phyloP scores from a whole-genome alignment of 2,113 vertebrate genomes.

The Pelecanus crispus region DNA sequence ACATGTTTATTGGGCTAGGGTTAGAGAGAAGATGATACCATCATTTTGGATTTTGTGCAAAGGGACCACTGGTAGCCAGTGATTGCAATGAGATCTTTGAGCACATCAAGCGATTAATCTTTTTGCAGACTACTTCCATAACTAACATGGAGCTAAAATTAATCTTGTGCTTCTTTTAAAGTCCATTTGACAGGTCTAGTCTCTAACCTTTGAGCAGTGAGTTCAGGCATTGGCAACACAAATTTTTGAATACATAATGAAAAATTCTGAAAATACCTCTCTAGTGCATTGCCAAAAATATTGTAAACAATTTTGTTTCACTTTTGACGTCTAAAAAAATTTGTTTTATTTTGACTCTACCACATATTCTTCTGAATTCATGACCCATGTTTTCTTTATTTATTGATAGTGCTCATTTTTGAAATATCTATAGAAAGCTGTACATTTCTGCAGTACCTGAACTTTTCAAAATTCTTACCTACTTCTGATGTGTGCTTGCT shows the following conservation, averaged over 20 bases:
- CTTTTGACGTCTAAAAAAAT: background rate
- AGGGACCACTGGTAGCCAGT: background rate
- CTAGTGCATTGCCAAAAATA: background rate
- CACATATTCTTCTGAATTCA: background rate
- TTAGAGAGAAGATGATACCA: background rate
- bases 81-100: background rate
- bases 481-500: background rate
- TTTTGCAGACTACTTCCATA: background rate
- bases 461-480: background rate
- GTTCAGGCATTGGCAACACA: background rate
- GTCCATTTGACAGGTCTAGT: background rate
- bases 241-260: background rate
- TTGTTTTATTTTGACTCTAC: background rate
- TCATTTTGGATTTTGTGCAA: background rate
- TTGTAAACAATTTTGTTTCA: background rate
- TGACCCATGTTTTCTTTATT: background rate
- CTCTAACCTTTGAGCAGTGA: background rate
- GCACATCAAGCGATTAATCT: background rate
- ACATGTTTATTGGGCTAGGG: background rate
- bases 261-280: background rate
- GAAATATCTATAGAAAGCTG: background rate
- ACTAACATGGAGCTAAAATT: background rate
- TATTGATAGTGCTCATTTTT: background rate
- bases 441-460: background rate
- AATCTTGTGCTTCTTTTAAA: background rate